Evolutionary conservation across 2,888 invertebrate genomes (phyloP), one percentile per base, ranked within the genome.

Genomic region (Mayetiola destructor): DNA sequence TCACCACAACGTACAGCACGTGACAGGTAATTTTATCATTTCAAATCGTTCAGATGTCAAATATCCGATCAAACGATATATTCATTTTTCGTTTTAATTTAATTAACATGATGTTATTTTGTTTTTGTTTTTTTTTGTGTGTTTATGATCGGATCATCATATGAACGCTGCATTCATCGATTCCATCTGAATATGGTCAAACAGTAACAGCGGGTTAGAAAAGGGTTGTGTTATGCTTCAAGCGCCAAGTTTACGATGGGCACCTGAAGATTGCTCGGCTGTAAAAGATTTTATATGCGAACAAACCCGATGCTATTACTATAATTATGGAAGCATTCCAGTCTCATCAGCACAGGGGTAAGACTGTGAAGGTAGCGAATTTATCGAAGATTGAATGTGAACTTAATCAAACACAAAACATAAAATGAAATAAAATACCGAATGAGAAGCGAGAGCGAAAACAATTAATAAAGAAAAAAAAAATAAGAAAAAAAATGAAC

Each of bases 271-370:
- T 73, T 89, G 88, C 71, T 84, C 82, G 61, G 80, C 81, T 67
- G 80, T 85, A 66, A 88, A 88, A 76, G 88, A 88, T 75, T 88
- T 88, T 73, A 88, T 89, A 69, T 89, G 88, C 76, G 88, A 89
- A 76, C 88, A 88, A 76, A 88, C 88, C 61, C 81, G 88, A 68
- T 89, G 88, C 77, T 88, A 88, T 75, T 88, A 88, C 76, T 88
- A 88, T 78, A 88, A 88, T 76, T 89, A 88, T 74, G 88, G 88
- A 72, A 87, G 87, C 73, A 88, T 88, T 77, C 87, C 87, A 72
- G 88, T 88, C 69, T 86, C 87, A 72, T 85, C 87, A 67, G 82
- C 86, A 80, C 88, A 88, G 87, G 88, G 88, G 88, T 88, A 88
- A 88, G 87, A 35, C 14, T 29, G 30, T 32, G 40, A 27, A 30